Conservation (phyloP, 2,797 vertebrate genomes). For the Eutrigla gurnardus region DNA sequence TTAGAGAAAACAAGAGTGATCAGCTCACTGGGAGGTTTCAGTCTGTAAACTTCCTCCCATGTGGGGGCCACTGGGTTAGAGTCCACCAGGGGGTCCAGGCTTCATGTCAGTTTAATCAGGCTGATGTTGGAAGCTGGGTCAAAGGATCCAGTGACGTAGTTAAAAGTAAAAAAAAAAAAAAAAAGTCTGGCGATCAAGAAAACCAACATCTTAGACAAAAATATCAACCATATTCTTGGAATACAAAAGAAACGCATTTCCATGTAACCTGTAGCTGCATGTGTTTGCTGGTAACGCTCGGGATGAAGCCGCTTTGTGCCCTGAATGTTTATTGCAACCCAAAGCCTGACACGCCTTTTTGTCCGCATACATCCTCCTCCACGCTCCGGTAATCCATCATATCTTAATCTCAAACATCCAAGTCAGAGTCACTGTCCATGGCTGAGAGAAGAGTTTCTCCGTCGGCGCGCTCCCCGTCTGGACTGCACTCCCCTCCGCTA, state of each 20-base stretch:
- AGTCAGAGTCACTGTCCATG: constrained; percentile 97
- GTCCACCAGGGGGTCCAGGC: constrained; percentile 21
- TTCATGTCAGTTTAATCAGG: constrained; percentile 30
- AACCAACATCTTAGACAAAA: neutral
- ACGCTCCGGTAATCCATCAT: constrained; percentile 19
- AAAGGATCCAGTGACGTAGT: constrained; percentile 22
- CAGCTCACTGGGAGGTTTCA: constrained; percentile 40
- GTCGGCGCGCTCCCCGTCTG: constrained; percentile 89
- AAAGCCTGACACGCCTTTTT: constrained; percentile 11
- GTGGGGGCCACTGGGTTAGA: constrained; percentile 25
- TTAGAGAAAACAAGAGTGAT: constrained; percentile 37
- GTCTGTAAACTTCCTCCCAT: constrained; percentile 26
- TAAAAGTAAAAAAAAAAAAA: constrained; percentile 16
- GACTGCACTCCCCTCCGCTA: constrained; percentile 90
- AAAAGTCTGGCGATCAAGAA: constrained; percentile 3
- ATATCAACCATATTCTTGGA: neutral
- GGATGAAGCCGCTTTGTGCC: constrained; percentile 2
- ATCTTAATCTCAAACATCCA: constrained; percentile 89
- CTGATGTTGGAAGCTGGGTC: constrained; percentile 11
- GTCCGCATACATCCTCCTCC: neutral
- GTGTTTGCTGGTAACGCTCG: neutral
- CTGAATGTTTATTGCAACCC: constrained; percentile 16
- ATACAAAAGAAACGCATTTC: constrained; percentile 12
- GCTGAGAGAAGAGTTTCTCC: constrained; percentile 94
- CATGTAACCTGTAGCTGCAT: constrained; percentile 1